A percentile compares a stretch with the other conserved stretches of the same genome.
phyloP scores from a whole-genome alignment of 1,140 invertebrate genomes.

The Sinella curviseta region DNA sequence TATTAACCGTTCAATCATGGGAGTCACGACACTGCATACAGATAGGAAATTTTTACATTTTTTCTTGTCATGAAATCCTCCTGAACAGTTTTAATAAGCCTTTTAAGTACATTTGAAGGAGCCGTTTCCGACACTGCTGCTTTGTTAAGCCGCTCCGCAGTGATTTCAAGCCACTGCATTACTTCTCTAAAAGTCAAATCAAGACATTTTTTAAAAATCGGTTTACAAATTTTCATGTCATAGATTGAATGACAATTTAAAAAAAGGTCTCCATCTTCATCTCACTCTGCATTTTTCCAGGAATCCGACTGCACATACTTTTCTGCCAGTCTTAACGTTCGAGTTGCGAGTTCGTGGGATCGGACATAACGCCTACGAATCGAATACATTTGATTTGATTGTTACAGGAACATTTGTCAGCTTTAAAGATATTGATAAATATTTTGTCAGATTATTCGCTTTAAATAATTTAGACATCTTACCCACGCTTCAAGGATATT shows the following conservation, averaged over 20 bases:
- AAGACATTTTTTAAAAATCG: background rate
- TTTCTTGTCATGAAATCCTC: constrained; percentile 42
- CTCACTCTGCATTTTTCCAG: constrained; percentile 45
- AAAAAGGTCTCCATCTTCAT: too few species aligned
- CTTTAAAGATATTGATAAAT: background rate
- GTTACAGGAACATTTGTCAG: background rate
- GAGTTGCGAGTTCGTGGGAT: constrained; percentile 39
- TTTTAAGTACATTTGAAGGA: constrained; percentile 40
- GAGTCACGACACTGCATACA: background rate
- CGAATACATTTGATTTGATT: background rate
- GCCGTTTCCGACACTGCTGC: constrained; percentile 46
- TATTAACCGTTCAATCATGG: too few species aligned
- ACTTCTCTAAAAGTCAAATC: constrained; percentile 34
- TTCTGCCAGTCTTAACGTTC: constrained; percentile 40
- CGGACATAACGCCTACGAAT: constrained; percentile 13
- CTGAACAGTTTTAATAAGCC: constrained; percentile 45
- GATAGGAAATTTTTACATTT: constrained; percentile 24
- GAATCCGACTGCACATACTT: constrained; percentile 41
- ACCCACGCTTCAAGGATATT: constrained; percentile 41
- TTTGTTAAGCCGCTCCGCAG: constrained; percentile 29
- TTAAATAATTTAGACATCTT: constrained; percentile 27
- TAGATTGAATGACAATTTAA: background rate
- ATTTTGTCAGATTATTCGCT: background rate
- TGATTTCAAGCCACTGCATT: constrained; percentile 40
- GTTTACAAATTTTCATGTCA: too few species aligned